phyloP scores from a whole-genome alignment of 2,888 invertebrate genomes.

The Camptogramma bilineatum region DNA sequence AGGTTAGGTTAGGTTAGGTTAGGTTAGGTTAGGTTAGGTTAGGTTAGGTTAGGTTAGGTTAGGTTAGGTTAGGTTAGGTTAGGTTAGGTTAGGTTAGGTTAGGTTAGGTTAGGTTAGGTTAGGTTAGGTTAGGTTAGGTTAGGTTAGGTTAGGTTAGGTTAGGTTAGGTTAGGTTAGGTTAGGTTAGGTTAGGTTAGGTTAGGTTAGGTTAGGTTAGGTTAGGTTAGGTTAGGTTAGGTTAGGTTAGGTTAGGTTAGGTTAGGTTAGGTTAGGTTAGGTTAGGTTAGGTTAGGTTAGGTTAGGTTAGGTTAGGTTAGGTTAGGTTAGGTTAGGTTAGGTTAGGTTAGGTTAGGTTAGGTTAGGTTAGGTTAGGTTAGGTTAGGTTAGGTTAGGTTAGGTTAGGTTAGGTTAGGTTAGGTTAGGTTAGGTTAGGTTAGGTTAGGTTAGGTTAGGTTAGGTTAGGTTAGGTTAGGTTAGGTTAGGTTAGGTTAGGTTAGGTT shows the following conservation, averaged over 20 bases:
- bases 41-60: slow-evolving; percentile 21
- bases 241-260: slow-evolving; percentile 1
- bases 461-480: no score
- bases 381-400: no score
- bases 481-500: no score
- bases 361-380: no score
- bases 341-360: no score
- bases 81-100: slow-evolving; percentile 21
- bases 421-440: no score
- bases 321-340: no score
- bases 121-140: slow-evolving; percentile 23
- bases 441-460: no score
- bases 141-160: slow-evolving; percentile 23
- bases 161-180: slow-evolving; percentile 18
- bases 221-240: slow-evolving; percentile 13
- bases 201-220: slow-evolving; percentile 23
- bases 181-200: slow-evolving; percentile 23
- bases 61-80: slow-evolving; percentile 21
- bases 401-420: no score
- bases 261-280: background rate
- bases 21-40: slow-evolving; percentile 21
- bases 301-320: no score
- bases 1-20: slow-evolving; percentile 21
- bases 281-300: no score
- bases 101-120: slow-evolving; percentile 22